Base-by-base conservation (phyloP, 2,113 vertebrate species). In the Laticauda laticaudata region DNA sequence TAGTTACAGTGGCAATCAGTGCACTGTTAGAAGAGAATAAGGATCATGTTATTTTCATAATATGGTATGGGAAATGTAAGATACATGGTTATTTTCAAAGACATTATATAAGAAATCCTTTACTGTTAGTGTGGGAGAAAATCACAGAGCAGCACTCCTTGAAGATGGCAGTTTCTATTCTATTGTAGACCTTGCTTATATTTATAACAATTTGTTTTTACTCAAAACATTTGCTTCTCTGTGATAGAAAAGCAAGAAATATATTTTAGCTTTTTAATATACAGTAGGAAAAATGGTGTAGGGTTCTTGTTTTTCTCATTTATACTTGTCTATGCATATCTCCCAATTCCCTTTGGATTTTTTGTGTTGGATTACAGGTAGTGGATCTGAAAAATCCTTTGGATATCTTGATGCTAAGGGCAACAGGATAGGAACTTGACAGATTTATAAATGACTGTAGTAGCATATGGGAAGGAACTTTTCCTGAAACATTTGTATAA, bases 291-390 rank as follows among this genome's bases (percentile, higher is more conserved):
- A 26, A 51, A 93, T 88, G 55, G 92, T 88, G 51, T 57, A 95
- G 61, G 29, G 1, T 93, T 75, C 90, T 64, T 92, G 90, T 92
- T 90, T 55, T 90, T 93, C 92, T 94, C 92, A 94, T 96, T 96
- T 95, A 89, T 97, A 93, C 95, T 95, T 96, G 94, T 96, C 96
- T 94, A 88, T 61, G 75, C 92, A 94, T 93, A 94, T 88, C 91
- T 95, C 94, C 93, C 64, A 90, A 48, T 94, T 94, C 94, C 94
- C 95, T 34, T 87, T 93, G 95, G 96, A 95, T 94, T 24, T 95
- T 96, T 91, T 69, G 92, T 69, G 94, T 91, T 94, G 88, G 89
- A 94, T 93, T 95, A 96, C 95, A 96, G 96, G 96, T 96, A 95
- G 95, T 94, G 95, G 93, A 92, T 94, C 90, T 1, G 1, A 92